A percentile compares a stretch with the other conserved stretches of the same genome.
Evolutionary conservation across 2,888 invertebrate species (phyloP).

Genomic region (Apotomis turbidana): DNA sequence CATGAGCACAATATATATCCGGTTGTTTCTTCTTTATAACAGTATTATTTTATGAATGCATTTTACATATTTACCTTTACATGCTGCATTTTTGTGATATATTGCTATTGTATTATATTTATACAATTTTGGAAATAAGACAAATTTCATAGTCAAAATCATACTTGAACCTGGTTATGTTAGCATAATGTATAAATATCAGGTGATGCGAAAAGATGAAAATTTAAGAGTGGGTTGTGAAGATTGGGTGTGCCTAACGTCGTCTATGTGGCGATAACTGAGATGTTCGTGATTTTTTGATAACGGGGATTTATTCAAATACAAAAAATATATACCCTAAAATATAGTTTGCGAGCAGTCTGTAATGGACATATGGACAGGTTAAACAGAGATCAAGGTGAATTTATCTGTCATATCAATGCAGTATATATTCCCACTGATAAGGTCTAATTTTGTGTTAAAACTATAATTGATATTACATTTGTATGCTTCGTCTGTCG

Average conservation of each 20-base stretch:
- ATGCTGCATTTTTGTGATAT: constrained; percentile 65
- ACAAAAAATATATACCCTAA: neutral
- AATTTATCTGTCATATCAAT: constrained; percentile 10
- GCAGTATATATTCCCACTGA: constrained; percentile 8
- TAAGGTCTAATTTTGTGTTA: constrained; percentile 18
- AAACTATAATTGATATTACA: constrained; percentile 1
- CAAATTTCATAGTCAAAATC: constrained; percentile 17
- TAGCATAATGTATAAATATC: constrained; percentile 1
- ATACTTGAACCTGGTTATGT: constrained; percentile 10
- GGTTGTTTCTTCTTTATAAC: constrained; percentile 56
- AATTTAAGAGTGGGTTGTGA: constrained; percentile 18
- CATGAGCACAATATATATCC: constrained; percentile 56
- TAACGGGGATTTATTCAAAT: neutral
- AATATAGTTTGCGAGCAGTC: neutral
- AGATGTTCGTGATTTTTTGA: constrained; percentile 3
- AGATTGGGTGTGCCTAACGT: neutral
- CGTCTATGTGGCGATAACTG: neutral
- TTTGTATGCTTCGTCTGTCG: constrained; percentile 20
- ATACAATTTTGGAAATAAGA: constrained; percentile 28
- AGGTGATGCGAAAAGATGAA: constrained; percentile 3
- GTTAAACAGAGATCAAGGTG: constrained; percentile 16
- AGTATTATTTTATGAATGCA: constrained; percentile 68
- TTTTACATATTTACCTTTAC: constrained; percentile 50
- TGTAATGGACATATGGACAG: neutral
- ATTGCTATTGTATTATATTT: constrained; percentile 46